phyloP scores from a whole-genome alignment of 2,113 vertebrate species.

The Calypte anna region DNA sequence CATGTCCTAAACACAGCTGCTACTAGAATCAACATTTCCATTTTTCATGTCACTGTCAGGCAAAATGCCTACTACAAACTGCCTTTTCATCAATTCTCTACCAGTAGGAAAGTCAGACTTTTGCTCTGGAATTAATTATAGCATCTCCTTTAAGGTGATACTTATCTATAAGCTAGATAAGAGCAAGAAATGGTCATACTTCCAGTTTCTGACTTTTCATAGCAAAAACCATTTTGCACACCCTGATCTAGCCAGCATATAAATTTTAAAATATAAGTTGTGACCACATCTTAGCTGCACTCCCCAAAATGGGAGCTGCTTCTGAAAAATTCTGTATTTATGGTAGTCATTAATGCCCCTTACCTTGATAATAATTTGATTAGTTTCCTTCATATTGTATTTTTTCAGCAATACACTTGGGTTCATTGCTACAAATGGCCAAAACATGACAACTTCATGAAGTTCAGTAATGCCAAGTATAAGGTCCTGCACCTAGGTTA shows the following conservation, averaged over 20 bases:
- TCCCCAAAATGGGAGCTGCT: neutral
- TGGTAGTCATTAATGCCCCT: neutral
- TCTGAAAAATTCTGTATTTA: slow-evolving; percentile 1
- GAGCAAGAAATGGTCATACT: neutral
- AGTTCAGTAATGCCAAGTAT: too few species aligned
- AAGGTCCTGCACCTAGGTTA: too few species aligned
- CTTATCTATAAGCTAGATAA: neutral
- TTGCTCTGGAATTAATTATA: neutral
- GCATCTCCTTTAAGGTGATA: neutral
- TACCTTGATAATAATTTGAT: neutral
- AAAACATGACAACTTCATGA: neutral
- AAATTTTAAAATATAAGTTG: neutral
- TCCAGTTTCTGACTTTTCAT: neutral
- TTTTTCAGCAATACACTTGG: neutral
- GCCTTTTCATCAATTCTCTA: neutral
- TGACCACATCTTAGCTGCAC: neutral
- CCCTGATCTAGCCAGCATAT: neutral
- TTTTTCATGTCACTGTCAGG: neutral
- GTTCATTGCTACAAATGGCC: neutral
- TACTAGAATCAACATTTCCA: slow-evolving; percentile 7
- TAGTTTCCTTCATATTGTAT: neutral
- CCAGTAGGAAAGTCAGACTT: neutral
- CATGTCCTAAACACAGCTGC: slow-evolving; percentile 6
- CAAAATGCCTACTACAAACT: neutral
- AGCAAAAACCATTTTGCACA: neutral